phyloP scores from a whole-genome alignment of 2,888 invertebrate species.

The Achlya flavicornis region DNA sequence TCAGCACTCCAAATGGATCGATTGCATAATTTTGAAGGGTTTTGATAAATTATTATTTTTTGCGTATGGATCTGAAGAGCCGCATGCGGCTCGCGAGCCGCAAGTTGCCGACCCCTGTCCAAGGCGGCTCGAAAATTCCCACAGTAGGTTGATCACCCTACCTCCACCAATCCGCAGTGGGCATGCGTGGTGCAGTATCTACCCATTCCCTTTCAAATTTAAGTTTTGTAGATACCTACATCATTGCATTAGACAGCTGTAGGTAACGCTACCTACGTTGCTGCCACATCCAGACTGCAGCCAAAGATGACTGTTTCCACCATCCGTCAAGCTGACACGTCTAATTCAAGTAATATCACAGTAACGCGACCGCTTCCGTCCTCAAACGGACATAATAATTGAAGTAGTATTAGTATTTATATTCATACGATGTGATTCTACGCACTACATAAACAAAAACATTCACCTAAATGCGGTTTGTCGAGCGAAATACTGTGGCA shows the following conservation, averaged over 20 bases:
- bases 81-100: too few species aligned
- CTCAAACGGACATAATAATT: conserved; percentile 21
- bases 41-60: too few species aligned
- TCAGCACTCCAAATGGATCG: too few species aligned
- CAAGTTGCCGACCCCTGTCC: too few species aligned
- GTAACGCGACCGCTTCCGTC: conserved; percentile 28
- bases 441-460: conserved; percentile 22
- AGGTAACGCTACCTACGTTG: background rate
- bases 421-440: conserved; percentile 14
- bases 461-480: conserved; percentile 16
- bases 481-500: conserved; percentile 18
- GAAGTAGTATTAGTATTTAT: conserved; percentile 21
- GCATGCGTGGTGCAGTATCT: too few species aligned
- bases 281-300: background rate
- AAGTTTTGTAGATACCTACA: too few species aligned
- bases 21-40: too few species aligned
- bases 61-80: too few species aligned
- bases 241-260: background rate
- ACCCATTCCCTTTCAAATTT: too few species aligned
- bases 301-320: background rate
- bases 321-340: conserved; percentile 32
- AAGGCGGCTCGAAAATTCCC: too few species aligned
- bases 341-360: conserved; percentile 18
- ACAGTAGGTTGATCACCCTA: too few species aligned
- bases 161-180: too few species aligned